Base-by-base conservation (phyloP, 2,797 vertebrate genomes). In the Dryobates pubescens region DNA sequence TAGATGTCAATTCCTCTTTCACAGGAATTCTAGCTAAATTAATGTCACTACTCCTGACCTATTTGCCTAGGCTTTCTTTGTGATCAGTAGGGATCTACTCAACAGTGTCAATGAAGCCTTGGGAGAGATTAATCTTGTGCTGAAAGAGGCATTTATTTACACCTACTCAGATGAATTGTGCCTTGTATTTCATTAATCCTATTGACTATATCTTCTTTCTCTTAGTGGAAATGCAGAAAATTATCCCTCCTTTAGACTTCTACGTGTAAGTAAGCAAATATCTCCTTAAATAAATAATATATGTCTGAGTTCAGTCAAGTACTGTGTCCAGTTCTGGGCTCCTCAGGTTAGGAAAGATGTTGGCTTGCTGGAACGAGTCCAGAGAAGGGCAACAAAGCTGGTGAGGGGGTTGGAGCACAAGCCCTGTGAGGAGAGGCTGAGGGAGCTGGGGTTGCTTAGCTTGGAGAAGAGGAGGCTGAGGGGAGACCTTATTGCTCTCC, bases 91-190 rank as follows among this genome's bases (percentile, higher is more conserved):
- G 23, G 14, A 80, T 90, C 45, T 85, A 78, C 17, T 77, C 72
- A 80, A 64, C 61, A 80, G 36, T 36, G 18, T 71, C 72, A 89
- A 69, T 67, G 73, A 82, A 72, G 26, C 32, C 58, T 72, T 67
- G 69, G 47, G 65, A 87, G 13, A 0, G 14, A 87, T 72, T 63
- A 1, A 2, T 83, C 74, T 88, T 9, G 3, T 67, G 26, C 22
- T 78, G 59, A 78, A 94, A 63, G 12, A 82, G 58, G 61, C 26
- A 58, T 51, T 76, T 91, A 83, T 86, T 94, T 94, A 74, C 45
- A 89, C 6, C 32, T 59, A 34, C 17, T 85, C n/a, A 81, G 58
- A 82, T 75, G 26, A 93, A 89, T 90, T 87, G 32, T 8, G 51
- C 18, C 12, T 34, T 69, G 26, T 43, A 58, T 92, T 88, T 32